Percentiles rank a stretch among this genome's conserved stretches.
Evolutionary conservation across 2,113 vertebrate species (phyloP).

Genomic region (Lathamus discolor): DNA sequence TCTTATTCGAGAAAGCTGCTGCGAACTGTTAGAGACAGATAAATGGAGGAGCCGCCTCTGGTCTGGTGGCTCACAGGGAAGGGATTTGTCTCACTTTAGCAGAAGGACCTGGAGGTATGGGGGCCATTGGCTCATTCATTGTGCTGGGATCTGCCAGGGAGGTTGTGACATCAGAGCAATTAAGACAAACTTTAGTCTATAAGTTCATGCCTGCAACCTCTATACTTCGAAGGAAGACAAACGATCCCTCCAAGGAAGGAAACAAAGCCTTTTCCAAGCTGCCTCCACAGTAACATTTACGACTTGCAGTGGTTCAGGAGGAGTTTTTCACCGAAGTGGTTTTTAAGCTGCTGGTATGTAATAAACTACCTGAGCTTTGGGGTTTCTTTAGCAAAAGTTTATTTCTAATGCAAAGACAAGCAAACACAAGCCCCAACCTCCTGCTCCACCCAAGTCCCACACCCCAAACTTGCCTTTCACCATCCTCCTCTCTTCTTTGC

Average conservation of each 20-base stretch:
- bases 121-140: constrained; percentile 68
- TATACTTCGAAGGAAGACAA: constrained; percentile 75
- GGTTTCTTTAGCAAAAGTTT: constrained; percentile 6
- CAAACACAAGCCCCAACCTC: background rate
- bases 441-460: background rate
- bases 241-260: constrained; percentile 73
- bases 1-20: constrained; percentile 55
- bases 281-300: constrained; percentile 59
- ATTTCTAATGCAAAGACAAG: background rate
- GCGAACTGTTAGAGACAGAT: constrained; percentile 64
- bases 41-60: constrained; percentile 62
- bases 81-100: constrained; percentile 82
- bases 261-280: constrained; percentile 57
- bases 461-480: background rate
- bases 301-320: constrained; percentile 49
- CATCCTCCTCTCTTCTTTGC: background rate
- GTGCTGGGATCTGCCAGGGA: constrained; percentile 73
- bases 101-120: constrained; percentile 73
- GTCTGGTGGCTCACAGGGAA: constrained; percentile 60
- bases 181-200: constrained; percentile 79
- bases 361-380: background rate
- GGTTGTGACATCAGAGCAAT: constrained; percentile 76
- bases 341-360: background rate
- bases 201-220: constrained; percentile 77
- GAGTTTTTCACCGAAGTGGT: background rate